Conservation (phyloP, 1,140 invertebrate genomes). For the Oreohelix idahoensis region DNA sequence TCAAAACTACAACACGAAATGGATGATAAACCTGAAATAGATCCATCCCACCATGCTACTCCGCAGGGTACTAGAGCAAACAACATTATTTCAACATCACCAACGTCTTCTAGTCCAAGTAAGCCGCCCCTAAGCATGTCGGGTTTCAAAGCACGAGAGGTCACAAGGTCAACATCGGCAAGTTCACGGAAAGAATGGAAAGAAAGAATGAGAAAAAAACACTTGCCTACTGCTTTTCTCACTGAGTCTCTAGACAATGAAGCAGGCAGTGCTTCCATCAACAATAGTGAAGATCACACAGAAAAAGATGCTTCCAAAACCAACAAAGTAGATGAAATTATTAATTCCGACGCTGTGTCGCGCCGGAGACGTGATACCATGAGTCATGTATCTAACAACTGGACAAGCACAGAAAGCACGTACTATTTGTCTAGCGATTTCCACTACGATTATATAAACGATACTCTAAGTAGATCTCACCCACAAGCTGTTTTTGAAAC, state of each 20-base stretch:
- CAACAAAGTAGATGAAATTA: not conserved
- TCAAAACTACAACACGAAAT: not conserved
- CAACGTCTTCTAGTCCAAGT: not conserved
- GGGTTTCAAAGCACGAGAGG: not conserved
- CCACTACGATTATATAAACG: conserved; percentile 48
- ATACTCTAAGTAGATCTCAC: not conserved
- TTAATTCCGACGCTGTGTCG: not conserved
- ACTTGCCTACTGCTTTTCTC: conserved; percentile 43
- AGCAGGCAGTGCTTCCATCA: not conserved
- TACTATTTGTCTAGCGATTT: conserved; percentile 55
- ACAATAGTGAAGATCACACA: not conserved
- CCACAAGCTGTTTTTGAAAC: not conserved
- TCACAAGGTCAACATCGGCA: conserved; percentile 42
- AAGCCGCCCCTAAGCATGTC: not conserved
- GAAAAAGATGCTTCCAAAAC: not conserved
- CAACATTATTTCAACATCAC: too few species aligned
- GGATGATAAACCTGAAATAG: too few species aligned
- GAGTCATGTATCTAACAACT: not conserved
- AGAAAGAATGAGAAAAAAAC: conserved; percentile 56
- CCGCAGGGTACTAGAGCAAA: too few species aligned
- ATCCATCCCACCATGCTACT: too few species aligned
- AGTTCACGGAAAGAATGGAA: conserved; percentile 49
- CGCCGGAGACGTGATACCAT: not conserved
- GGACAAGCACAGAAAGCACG: conserved; percentile 31
- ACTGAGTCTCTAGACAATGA: conserved; percentile 50